A percentile compares a stretch with the other conserved stretches of the same genome.
These are phyloP conservation scores for Boloria selene DNA, from an alignment of 2,888 invertebrate genomes.

Conservation along the genomic window DNA sequence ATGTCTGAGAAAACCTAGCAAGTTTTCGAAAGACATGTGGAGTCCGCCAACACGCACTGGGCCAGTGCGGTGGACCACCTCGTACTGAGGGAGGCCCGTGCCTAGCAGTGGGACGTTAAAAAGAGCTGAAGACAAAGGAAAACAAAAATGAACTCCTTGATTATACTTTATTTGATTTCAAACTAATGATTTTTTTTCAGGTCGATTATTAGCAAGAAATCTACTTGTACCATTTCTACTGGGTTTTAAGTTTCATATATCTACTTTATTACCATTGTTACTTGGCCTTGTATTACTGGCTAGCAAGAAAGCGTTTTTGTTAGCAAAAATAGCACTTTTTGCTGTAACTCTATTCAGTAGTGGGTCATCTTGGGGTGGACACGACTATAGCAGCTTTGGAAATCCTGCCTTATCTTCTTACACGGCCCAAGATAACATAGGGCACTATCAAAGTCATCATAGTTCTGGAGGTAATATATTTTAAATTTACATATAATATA, in stretches of 20 bases:
- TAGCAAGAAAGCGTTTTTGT: slow-evolving; percentile 88
- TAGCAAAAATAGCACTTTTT: slow-evolving; percentile 88
- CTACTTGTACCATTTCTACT: slow-evolving; percentile 89
- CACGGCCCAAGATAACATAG: slow-evolving; percentile 58
- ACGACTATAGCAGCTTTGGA: slow-evolving; percentile 53
- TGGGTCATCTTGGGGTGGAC: slow-evolving; percentile 70
- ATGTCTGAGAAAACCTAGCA: too few relatives aligned
- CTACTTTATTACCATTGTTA: slow-evolving; percentile 87
- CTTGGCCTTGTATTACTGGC: slow-evolving; percentile 87
- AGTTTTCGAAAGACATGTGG: too few relatives aligned
- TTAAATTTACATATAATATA: slow-evolving; percentile 14
- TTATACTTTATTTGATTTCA: background rate
- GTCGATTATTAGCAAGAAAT: slow-evolving; percentile 86
- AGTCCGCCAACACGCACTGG: too few relatives aligned
- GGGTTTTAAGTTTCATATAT: slow-evolving; percentile 90
- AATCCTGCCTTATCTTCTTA: slow-evolving; percentile 59
- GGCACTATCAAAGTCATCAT: slow-evolving; percentile 61
- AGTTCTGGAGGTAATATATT: slow-evolving; percentile 57
- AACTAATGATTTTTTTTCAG: slow-evolving; percentile 74
- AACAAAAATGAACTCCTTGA: too few relatives aligned
- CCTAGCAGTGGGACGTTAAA: too few relatives aligned
- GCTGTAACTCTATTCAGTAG: slow-evolving; percentile 86
- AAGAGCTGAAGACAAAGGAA: too few relatives aligned
- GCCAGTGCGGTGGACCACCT: too few relatives aligned
- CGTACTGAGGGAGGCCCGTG: too few relatives aligned